Evolutionary conservation across 2,888 invertebrate genomes (phyloP).

Genomic region (Diplolepis rosae): DNA sequence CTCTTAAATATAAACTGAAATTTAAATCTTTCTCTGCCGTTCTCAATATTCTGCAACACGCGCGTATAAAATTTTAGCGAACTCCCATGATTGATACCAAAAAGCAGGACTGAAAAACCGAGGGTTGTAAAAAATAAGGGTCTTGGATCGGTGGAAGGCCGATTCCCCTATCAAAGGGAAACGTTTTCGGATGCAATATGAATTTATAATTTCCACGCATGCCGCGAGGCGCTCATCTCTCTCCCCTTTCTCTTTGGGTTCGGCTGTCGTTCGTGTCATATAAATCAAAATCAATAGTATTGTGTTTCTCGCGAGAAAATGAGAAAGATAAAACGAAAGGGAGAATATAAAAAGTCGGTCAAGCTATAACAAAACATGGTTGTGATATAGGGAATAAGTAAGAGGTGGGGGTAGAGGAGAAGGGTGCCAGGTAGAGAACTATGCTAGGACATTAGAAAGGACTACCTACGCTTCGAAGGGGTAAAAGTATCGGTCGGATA

Average conservation of each 20-base stretch:
- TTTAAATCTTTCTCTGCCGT: background rate
- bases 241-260: constrained; percentile 54
- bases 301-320: constrained; percentile 55
- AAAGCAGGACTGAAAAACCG: constrained; percentile 1
- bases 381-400: constrained; percentile 32
- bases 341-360: constrained; percentile 70
- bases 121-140: constrained; percentile 43
- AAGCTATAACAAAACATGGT: constrained; percentile 66
- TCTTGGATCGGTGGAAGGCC: constrained; percentile 50
- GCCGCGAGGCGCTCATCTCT: constrained; percentile 52
- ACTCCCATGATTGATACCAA: constrained; percentile 22
- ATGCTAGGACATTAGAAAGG: constrained; percentile 39
- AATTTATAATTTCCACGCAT: constrained; percentile 72
- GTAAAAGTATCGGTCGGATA: constrained; percentile 68
- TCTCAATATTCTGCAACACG: constrained; percentile 13
- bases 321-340: constrained; percentile 52
- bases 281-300: constrained; percentile 73
- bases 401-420: constrained; percentile 40
- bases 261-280: constrained; percentile 70
- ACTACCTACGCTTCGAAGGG: constrained; percentile 46
- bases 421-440: constrained; percentile 69
- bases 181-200: constrained; percentile 56
- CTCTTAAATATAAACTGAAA: background rate
- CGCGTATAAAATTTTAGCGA: constrained; percentile 6
- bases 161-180: constrained; percentile 60